Percentiles rank a stretch among this genome's conserved stretches.
Conservation (phyloP, 2,797 vertebrate species). For the Chaetodon trifasciatus region DNA sequence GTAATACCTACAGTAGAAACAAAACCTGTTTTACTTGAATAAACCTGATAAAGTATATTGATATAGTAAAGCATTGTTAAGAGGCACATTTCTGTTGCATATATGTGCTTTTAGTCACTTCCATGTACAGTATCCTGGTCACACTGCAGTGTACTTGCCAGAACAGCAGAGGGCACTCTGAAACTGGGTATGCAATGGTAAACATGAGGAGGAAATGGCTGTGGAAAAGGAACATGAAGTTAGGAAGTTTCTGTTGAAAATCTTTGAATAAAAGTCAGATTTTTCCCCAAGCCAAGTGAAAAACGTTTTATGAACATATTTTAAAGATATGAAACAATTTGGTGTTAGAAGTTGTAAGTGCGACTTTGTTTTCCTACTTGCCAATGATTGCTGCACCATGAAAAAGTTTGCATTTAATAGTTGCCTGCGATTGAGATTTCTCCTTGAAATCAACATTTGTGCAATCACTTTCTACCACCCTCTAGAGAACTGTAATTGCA, state of each 20-base stretch:
- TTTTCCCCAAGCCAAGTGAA: neutral
- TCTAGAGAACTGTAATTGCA: constrained; percentile 44
- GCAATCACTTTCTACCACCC: constrained; percentile 29
- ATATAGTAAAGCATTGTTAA: neutral
- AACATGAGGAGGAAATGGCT: neutral
- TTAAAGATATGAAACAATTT: neutral
- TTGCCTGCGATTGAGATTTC: constrained; percentile 15
- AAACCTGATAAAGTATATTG: too few species aligned
- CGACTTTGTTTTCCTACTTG: neutral
- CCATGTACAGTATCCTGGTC: neutral
- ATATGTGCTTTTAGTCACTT: neutral
- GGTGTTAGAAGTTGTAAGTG: neutral
- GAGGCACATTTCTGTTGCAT: neutral
- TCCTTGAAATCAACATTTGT: constrained; percentile 32
- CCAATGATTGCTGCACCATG: neutral
- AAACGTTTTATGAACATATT: neutral
- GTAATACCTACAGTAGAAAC: too few species aligned
- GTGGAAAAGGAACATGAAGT: neutral
- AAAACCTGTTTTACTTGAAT: too few species aligned
- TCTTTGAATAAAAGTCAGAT: neutral
- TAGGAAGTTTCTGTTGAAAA: neutral
- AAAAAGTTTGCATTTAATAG: neutral
- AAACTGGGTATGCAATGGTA: neutral
- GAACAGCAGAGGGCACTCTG: constrained; percentile 61
- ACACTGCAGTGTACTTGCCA: neutral